These are phyloP conservation scores for Dreissena rostriformis DNA, from an alignment of 1,140 invertebrate genomes.

Conservation along the genomic window DNA sequence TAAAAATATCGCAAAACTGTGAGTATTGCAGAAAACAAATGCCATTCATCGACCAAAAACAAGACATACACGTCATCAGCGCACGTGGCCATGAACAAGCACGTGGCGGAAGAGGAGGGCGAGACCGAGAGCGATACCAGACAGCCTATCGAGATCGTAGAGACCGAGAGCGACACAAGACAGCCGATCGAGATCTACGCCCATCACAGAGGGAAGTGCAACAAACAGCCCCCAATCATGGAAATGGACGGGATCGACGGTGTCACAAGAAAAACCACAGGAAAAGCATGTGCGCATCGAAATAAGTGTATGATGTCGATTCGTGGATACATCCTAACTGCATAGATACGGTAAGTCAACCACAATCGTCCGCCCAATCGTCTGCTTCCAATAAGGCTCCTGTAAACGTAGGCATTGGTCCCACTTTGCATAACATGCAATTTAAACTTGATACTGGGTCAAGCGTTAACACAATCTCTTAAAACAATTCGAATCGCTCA, in stretches of 20 bases:
- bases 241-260: not conserved
- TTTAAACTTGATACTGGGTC: not conserved
- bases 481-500: too few relatives aligned
- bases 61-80: not conserved
- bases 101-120: not conserved
- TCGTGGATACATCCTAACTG: not conserved
- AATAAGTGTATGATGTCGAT: not conserved
- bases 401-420: conserved; percentile 5
- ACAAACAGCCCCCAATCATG: not conserved
- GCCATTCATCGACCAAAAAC: too few relatives aligned
- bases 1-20: conserved; percentile 6
- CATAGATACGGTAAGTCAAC: not conserved
- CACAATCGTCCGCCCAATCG: not conserved
- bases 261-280: not conserved
- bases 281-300: not conserved
- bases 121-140: not conserved
- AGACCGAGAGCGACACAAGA: not conserved
- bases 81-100: not conserved
- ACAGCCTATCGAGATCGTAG: not conserved
- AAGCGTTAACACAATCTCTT: not conserved
- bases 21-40: conserved; percentile 6
- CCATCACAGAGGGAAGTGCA: not conserved
- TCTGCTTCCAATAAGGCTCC: not conserved
- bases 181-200: not conserved
- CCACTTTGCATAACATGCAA: not conserved